A percentile compares a stretch with the other conserved stretches of the same genome.
Evolutionary conservation across 2,888 invertebrate species (phyloP).

Genomic region (Callosobruchus maculatus): DNA sequence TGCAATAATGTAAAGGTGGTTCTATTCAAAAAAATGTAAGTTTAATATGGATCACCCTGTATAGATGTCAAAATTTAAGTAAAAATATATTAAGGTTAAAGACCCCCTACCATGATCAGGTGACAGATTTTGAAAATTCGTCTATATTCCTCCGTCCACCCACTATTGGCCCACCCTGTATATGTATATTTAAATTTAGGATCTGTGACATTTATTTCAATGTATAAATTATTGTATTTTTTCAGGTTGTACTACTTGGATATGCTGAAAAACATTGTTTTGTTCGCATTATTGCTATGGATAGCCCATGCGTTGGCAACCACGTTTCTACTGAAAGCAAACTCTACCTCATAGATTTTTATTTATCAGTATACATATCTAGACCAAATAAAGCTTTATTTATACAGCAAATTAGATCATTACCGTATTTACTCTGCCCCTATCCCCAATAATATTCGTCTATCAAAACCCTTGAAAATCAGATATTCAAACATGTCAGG

Average conservation of each 20-base stretch:
- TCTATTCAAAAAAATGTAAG: too few relatives aligned
- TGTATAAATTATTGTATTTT: constrained; percentile 18
- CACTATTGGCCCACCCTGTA: too few relatives aligned
- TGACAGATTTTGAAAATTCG: too few relatives aligned
- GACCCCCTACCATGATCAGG: too few relatives aligned
- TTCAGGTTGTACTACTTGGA: constrained; percentile 47
- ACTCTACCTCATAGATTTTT: not conserved
- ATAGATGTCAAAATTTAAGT: too few relatives aligned
- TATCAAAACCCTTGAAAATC: not conserved
- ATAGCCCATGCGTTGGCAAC: constrained; percentile 19
- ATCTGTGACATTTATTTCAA: too few relatives aligned
- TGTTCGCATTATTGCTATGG: constrained; percentile 35
- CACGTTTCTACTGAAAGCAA: constrained; percentile 7
- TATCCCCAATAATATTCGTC: not conserved
- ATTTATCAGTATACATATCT: not conserved
- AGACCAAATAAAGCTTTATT: not conserved
- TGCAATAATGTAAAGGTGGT: too few relatives aligned
- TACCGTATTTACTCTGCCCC: not conserved
- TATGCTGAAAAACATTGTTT: constrained; percentile 35
- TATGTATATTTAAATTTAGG: too few relatives aligned
- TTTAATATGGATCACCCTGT: too few relatives aligned
- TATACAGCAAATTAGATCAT: not conserved
- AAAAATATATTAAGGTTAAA: too few relatives aligned
- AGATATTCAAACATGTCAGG: not conserved
- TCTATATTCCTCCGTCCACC: too few relatives aligned